Evolutionary conservation across 37 sponge, comb jelly and placozoan species (phyloP).

Genomic region (Crambe crambe): DNA sequence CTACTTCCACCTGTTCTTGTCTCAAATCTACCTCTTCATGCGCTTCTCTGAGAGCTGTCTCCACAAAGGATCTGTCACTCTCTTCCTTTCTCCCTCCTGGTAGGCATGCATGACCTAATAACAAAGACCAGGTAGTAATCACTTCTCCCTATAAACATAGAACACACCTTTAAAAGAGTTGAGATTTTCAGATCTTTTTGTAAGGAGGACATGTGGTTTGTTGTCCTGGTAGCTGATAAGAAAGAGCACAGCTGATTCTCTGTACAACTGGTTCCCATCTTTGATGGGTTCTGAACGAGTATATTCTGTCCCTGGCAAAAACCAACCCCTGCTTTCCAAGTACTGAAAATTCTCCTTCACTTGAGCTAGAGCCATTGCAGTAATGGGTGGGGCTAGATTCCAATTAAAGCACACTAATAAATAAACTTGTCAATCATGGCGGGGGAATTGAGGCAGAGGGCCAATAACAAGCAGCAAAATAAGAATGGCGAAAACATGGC

Average conservation of each 20-base stretch:
- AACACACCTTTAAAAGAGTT: slow-evolving; percentile 21
- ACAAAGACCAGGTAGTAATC: neutral
- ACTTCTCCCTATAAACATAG: neutral
- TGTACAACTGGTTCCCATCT: neutral
- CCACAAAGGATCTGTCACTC: slow-evolving; percentile 7
- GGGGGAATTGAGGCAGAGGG: neutral
- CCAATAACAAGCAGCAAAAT: neutral
- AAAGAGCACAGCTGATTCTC: slow-evolving; percentile 57
- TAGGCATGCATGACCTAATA: slow-evolving; percentile 52
- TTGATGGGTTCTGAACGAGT: too few relatives aligned
- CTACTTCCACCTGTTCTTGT: slow-evolving; percentile 8
- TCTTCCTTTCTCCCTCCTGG: slow-evolving; percentile 64
- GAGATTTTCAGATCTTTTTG: slow-evolving; percentile 36
- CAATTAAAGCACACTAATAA: neutral
- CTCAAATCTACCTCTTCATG: slow-evolving; percentile 62
- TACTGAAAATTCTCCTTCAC: slow-evolving; percentile 23
- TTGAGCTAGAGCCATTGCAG: neutral
- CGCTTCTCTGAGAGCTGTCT: slow-evolving; percentile 71
- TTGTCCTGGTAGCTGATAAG: neutral
- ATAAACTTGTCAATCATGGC: neutral
- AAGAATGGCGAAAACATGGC: neutral
- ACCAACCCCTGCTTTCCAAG: slow-evolving; percentile 29
- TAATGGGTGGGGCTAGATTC: neutral
- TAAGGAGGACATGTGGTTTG: slow-evolving; percentile 36
- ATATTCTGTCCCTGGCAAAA: neutral